Evolutionary conservation across 1,140 invertebrate genomes (phyloP).

Genomic region (Sycobia sp.): DNA sequence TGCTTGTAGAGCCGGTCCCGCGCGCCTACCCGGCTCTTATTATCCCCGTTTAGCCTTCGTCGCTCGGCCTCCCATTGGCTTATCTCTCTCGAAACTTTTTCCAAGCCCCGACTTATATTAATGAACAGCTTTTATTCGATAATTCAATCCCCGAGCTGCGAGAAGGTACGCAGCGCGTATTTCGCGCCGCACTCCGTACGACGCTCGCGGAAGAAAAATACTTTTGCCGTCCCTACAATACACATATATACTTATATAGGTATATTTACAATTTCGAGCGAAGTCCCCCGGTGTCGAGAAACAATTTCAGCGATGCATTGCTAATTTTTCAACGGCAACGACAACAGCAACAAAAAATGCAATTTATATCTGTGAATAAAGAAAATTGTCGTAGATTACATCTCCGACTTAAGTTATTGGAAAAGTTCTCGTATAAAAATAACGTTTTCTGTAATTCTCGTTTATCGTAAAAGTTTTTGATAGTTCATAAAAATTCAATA

Average conservation of each 20-base stretch:
- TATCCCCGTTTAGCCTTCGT: constrained; percentile 32
- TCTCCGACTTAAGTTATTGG: too few species aligned
- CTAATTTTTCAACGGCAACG: not conserved
- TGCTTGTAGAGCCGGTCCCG: constrained; percentile 42
- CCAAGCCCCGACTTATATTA: constrained; percentile 10
- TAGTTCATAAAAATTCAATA: constrained; percentile 16
- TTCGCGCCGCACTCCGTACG: too few species aligned
- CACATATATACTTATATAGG: too few species aligned
- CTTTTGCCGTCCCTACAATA: not conserved
- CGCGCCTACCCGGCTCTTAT: constrained; percentile 32
- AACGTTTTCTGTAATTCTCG: constrained; percentile 6
- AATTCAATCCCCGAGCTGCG: constrained; percentile 17
- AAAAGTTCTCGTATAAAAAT: not conserved
- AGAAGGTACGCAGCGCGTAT: too few species aligned
- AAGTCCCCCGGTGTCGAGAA: not conserved
- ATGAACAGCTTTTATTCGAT: constrained; percentile 6
- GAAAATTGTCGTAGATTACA: too few species aligned
- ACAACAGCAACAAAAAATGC: too few species aligned
- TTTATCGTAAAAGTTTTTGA: not conserved
- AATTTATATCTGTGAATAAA: too few species aligned
- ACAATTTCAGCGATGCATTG: constrained; percentile 13
- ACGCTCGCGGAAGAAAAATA: constrained; percentile 5
- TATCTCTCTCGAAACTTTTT: not conserved
- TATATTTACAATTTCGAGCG: too few species aligned
- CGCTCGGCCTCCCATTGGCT: constrained; percentile 17